Evolutionary conservation across 2,888 invertebrate species (phyloP).

Genomic region (Acanthoscelides obtectus): DNA sequence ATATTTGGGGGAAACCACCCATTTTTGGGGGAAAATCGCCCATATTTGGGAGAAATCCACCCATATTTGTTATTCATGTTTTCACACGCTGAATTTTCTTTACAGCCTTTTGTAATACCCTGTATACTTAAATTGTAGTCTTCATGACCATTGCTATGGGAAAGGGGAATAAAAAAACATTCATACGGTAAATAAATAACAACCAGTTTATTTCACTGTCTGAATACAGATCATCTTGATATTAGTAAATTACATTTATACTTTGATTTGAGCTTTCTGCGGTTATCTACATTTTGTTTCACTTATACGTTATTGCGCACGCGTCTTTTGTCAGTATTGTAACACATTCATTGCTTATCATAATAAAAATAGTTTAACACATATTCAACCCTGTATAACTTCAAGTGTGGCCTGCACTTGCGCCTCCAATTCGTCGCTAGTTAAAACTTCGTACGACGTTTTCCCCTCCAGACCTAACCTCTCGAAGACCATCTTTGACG

Average conservation of each 20-base stretch:
- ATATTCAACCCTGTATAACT: conserved; percentile 1
- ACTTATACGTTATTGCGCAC: background rate
- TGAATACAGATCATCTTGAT: background rate
- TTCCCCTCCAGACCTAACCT: conserved; percentile 28
- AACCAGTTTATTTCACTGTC: background rate
- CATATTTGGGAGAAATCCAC: too few relatives aligned
- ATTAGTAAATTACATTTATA: background rate
- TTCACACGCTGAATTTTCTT: too few relatives aligned
- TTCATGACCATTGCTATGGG: conserved; percentile 49
- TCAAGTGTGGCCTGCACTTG: conserved; percentile 30
- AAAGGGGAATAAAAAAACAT: conserved; percentile 41
- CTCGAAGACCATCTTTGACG: conserved; percentile 47
- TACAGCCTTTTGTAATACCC: too few relatives aligned
- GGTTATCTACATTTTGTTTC: background rate
- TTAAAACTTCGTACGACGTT: conserved; percentile 35
- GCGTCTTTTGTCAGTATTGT: background rate
- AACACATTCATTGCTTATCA: background rate
- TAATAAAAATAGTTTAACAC: background rate
- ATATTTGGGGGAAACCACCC: too few relatives aligned
- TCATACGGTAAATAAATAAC: background rate
- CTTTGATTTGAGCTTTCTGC: background rate
- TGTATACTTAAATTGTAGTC: conserved; percentile 51
- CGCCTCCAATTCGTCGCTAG: conserved; percentile 32
- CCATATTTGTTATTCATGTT: too few relatives aligned
- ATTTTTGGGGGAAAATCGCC: too few relatives aligned